These are phyloP conservation scores for Drosophila pseudotalamancana DNA, from an alignment of 2,888 invertebrate genomes.

Conservation along the genomic window DNA sequence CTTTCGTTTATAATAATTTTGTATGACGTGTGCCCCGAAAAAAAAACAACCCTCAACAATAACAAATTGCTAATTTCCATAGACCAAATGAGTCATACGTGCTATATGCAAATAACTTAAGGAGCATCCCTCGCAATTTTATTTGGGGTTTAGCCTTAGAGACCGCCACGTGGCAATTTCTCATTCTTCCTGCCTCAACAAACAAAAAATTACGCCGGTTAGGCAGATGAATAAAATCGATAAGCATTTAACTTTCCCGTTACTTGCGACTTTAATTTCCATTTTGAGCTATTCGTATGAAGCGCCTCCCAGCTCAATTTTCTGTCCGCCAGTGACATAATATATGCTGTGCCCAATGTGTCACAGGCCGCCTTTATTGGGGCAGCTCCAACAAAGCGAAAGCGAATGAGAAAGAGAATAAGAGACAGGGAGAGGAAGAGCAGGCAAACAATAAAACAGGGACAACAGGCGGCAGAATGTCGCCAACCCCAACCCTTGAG, in stretches of 20 bases:
- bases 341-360: constrained; percentile 51
- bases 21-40: constrained; percentile 5
- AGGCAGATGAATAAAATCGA: constrained; percentile 59
- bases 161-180: constrained; percentile 25
- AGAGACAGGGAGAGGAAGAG: background rate
- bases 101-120: constrained; percentile 9
- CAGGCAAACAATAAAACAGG: background rate
- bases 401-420: background rate
- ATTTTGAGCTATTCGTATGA: constrained; percentile 23
- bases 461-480: constrained; percentile 44
- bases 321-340: constrained; percentile 60
- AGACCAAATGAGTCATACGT: constrained; percentile 35
- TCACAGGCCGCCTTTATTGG: constrained; percentile 40
- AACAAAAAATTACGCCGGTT: constrained; percentile 41
- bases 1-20: constrained; percentile 1
- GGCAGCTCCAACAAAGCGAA: constrained; percentile 13
- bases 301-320: background rate
- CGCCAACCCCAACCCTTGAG: constrained; percentile 54
- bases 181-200: constrained; percentile 63
- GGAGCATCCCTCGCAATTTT: constrained; percentile 35
- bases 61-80: background rate
- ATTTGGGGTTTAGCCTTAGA: constrained; percentile 1
- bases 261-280: constrained; percentile 61
- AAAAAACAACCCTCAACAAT: constrained; percentile 25
- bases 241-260: constrained; percentile 54